Conservation (phyloP, 2,888 invertebrate genomes). For the Linyphia triangularis region DNA sequence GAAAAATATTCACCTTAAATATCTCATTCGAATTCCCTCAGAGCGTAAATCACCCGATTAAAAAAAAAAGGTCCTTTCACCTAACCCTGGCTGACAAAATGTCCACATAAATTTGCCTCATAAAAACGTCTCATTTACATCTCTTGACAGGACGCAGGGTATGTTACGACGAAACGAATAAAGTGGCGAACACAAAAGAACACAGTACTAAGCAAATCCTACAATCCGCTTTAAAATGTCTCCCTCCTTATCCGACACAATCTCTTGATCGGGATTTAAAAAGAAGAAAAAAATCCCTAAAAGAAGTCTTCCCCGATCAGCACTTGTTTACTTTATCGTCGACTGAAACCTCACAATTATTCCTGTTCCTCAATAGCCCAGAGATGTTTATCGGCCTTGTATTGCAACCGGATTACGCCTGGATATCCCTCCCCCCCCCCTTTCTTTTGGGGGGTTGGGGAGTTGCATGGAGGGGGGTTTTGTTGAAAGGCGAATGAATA, state of each 20-base stretch:
- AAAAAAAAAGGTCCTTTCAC: not conserved
- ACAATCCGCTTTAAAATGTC: slow-evolving; percentile 67
- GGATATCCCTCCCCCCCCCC: not conserved
- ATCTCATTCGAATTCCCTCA: not conserved
- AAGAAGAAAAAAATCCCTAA: too few relatives aligned
- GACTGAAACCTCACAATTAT: slow-evolving; percentile 71
- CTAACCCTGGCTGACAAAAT: not conserved
- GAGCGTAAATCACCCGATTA: not conserved
- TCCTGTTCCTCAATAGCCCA: slow-evolving; percentile 21
- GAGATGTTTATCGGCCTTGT: slow-evolving; percentile 75
- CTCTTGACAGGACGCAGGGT: slow-evolving; percentile 4
- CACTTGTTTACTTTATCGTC: slow-evolving; percentile 72
- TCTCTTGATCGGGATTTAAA: slow-evolving; percentile 38
- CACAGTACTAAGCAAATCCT: not conserved
- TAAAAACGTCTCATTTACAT: slow-evolving; percentile 4
- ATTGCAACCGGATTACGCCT: slow-evolving; percentile 71
- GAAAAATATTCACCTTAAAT: too few relatives aligned
- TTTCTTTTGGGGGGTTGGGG: not conserved
- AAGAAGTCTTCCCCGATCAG: slow-evolving; percentile 2
- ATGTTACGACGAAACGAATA: not conserved
- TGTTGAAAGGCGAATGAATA: not conserved
- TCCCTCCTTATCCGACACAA: slow-evolving; percentile 66
- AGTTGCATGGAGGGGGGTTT: not conserved
- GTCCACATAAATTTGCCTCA: not conserved
- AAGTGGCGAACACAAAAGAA: not conserved